Percentiles rank a stretch among this genome's conserved stretches.
phyloP scores from a whole-genome alignment of 2,888 invertebrate species.

The Eupeodes luniger region DNA sequence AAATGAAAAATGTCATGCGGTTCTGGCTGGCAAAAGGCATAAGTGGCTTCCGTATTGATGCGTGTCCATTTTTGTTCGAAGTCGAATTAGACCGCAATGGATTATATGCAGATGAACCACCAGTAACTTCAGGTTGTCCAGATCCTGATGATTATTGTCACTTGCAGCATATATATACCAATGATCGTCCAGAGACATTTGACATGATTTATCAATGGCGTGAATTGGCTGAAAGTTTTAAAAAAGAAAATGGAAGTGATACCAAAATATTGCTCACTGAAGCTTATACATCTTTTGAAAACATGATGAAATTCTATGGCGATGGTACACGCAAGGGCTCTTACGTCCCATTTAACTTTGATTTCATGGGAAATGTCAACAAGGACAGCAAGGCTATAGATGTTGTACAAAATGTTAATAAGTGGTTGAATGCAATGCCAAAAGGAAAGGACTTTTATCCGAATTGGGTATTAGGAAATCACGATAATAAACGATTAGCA shows the following conservation, averaged over 20 bases:
- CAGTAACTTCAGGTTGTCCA: constrained; percentile 82
- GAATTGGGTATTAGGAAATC: constrained; percentile 87
- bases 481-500: constrained; percentile 89
- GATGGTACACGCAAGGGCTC: constrained; percentile 84
- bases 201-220: constrained; percentile 89
- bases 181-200: constrained; percentile 86
- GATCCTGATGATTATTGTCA: constrained; percentile 85
- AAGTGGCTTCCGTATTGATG: constrained; percentile 87
- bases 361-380: constrained; percentile 84
- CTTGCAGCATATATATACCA: constrained; percentile 87
- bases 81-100: constrained; percentile 78
- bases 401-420: constrained; percentile 85
- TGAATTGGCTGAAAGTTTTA: constrained; percentile 86
- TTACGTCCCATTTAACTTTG: constrained; percentile 88
- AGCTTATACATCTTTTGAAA: constrained; percentile 85
- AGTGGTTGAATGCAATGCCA: constrained; percentile 86
- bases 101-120: constrained; percentile 84
- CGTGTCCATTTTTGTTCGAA: constrained; percentile 82
- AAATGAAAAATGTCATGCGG: constrained; percentile 86
- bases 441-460: constrained; percentile 79
- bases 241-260: constrained; percentile 82
- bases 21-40: constrained; percentile 88
- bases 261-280: constrained; percentile 86
- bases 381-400: constrained; percentile 85
- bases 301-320: constrained; percentile 87